These are phyloP conservation scores for Rhynchotus rufescens DNA, from an alignment of 2,797 vertebrate species.

Conservation along the genomic window DNA sequence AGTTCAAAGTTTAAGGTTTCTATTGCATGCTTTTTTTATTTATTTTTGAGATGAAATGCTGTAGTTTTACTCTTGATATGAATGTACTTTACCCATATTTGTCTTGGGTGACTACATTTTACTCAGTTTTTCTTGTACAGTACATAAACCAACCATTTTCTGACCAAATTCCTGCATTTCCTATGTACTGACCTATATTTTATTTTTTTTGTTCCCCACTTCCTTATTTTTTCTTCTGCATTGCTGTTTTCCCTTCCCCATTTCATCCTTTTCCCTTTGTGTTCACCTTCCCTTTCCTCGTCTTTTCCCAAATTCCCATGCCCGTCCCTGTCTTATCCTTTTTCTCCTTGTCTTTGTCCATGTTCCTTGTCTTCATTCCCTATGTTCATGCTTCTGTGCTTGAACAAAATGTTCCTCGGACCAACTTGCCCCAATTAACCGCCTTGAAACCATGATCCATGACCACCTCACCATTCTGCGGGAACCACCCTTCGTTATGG, in stretches of 20 bases:
- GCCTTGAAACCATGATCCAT: slow-evolving; percentile 96
- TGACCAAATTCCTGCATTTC: slow-evolving; percentile 99
- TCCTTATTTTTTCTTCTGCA: slow-evolving; percentile 87
- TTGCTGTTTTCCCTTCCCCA: slow-evolving; percentile 85
- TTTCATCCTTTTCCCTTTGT: slow-evolving; percentile 85
- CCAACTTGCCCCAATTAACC: slow-evolving; percentile 94
- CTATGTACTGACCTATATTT: slow-evolving; percentile 99
- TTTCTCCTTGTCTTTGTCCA: slow-evolving; percentile 83
- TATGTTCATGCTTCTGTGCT: slow-evolving; percentile 91
- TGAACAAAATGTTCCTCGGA: slow-evolving; percentile 92
- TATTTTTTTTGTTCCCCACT: slow-evolving; percentile 94
- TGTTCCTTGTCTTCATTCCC: slow-evolving; percentile 83
- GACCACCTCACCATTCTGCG: slow-evolving; percentile 99
- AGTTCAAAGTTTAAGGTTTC: slow-evolving; percentile 80
- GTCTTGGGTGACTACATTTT: slow-evolving; percentile 95
- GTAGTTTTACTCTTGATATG: slow-evolving; percentile 89
- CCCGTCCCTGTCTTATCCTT: slow-evolving; percentile 81
- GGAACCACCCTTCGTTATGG: slow-evolving; percentile 99
- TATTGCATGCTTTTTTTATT: slow-evolving; percentile 81
- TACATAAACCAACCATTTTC: slow-evolving; percentile 98
- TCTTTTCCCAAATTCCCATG: slow-evolving; percentile 83
- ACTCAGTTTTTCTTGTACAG: slow-evolving; percentile 92
- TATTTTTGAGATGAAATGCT: slow-evolving; percentile 85
- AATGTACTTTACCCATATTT: slow-evolving; percentile 93
- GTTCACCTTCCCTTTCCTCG: slow-evolving; percentile 83